Base-by-base conservation (phyloP, 2,113 vertebrate genomes). In the Alligator mississippiensis region DNA sequence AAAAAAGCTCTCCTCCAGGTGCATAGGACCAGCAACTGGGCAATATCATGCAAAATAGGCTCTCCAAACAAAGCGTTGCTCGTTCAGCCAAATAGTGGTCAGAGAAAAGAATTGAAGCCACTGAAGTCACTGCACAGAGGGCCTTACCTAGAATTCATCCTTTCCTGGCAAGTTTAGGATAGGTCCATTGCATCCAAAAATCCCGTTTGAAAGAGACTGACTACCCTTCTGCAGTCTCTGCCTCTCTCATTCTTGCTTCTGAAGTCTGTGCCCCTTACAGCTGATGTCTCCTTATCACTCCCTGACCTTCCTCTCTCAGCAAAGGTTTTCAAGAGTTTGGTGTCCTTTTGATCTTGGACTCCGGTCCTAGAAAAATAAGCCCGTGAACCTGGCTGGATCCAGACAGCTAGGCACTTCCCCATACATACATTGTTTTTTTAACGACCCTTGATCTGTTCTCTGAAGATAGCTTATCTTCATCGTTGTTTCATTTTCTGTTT, bases 391-490 rank as follows among this genome's bases (percentile, higher is more conserved):
- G 88, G 47, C 77, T 94, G 24, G 77, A 82, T 66, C 38, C 47
- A 66, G 77, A 93, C 85, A 94, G 93, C 89, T 88, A 94, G 54
- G 24, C 59, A 90, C 47, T 95, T 96, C 92, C 84, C n/a, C 34
- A 85, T 82, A 77, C 64, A 27, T 77, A n/a, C 75, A 47, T 22
- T 95, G 77, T 84, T 95, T 80, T 93, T 91, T 92, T 84, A 93
- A 94, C 77, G 34, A 19, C 70, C 87, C 91, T 82, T 90, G 87
- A 82, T 85, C 92, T 89, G 93, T 89, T 86, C 82, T 96, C 93
- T 94, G 89, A 96, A 94, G 82, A 89, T 90, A 77, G 84, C 90
- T 95, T 94, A 77, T 93, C 89, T 90, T 58, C 89, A 30, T 25
- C 19, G 9, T 84, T 38, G 1, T 93, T 93, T 94, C 76, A 57